Conservation (phyloP, 2,113 vertebrate species). For the Laterallus jamaicensis region DNA sequence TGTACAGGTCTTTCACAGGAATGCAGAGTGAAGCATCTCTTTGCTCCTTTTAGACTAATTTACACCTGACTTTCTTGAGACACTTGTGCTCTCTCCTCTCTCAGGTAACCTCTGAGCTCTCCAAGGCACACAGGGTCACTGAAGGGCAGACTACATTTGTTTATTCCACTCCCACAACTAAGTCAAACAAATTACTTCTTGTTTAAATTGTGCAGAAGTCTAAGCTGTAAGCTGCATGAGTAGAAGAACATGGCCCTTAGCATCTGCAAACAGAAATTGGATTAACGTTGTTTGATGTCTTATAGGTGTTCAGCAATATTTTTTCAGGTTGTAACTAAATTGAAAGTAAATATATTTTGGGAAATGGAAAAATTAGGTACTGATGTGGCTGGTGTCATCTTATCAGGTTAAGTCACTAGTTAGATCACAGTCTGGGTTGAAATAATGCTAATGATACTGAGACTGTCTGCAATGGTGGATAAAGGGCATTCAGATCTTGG, state of each 20-base stretch:
- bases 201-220: conserved; percentile 55
- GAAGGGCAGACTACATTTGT: conserved; percentile 36
- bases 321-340: conserved; percentile 61
- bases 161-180: conserved; percentile 35
- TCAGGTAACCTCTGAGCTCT: background rate
- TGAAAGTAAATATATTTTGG: conserved; percentile 56
- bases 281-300: conserved; percentile 61
- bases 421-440: conserved; percentile 13
- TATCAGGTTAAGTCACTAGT: conserved; percentile 31
- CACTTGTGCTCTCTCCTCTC: background rate
- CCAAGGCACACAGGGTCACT: background rate
- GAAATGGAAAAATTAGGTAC: conserved; percentile 65
- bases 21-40: background rate
- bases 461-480: conserved; percentile 10
- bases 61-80: background rate
- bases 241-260: conserved; percentile 47
- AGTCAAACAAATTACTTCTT: conserved; percentile 53
- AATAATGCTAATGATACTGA: conserved; percentile 37
- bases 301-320: conserved; percentile 56
- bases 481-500: background rate
- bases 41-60: background rate
- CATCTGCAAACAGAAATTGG: conserved; percentile 54
- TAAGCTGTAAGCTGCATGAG: conserved; percentile 29
- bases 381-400: conserved; percentile 35
- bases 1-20: background rate